Base-by-base conservation (phyloP, 1,140 invertebrate species). In the Asbolus verrucosus region DNA sequence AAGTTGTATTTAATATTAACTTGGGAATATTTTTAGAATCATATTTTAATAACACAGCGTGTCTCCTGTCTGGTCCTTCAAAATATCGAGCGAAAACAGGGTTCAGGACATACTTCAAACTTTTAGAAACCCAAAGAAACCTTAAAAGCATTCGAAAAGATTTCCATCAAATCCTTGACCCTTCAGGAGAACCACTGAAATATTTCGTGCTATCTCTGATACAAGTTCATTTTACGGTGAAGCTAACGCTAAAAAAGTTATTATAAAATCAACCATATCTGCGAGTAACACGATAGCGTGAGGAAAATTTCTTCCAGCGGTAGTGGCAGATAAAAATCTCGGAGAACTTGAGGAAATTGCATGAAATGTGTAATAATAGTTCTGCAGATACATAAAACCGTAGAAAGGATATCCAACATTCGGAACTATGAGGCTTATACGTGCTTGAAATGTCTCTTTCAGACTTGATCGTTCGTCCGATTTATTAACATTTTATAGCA, bases 251-350 rank as follows among this genome's bases (percentile, higher is more conserved):
- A 27, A 54, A 13, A 54, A 54, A 11, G 46, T 27, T 13, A 16
- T 41, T 15, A 50, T 50, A 50, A 50, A 2, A 50, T 50, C 21
- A 54, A 54, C 18, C 46, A 11, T 11, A 36, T 36, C 33, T 36
- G 27, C 11, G 33, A 3, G 33, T 2, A 11, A 11, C n/a, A 36
- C 11, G 33, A 36, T 2, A 5, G 5, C n/a, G 33, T 36, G 33
- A 36, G 3, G 11, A 54, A 2, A 50, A 50, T 30, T 27, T 14
- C 16, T 19, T 13, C 9, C 27, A 54, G n/a, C n/a, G 18, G 11
- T n/a, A n/a, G n/a, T n/a, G 11, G 11, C 15, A 54, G 46, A 54
- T 54, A 27, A 54, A 54, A 54, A 54, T 54, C 46, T 54, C 18
- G 14, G 27, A 54, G 18, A 16, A 46, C 1, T 16, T 19, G 18